Conservation (phyloP, 2,888 invertebrate genomes). For the Ormia ochracea region DNA sequence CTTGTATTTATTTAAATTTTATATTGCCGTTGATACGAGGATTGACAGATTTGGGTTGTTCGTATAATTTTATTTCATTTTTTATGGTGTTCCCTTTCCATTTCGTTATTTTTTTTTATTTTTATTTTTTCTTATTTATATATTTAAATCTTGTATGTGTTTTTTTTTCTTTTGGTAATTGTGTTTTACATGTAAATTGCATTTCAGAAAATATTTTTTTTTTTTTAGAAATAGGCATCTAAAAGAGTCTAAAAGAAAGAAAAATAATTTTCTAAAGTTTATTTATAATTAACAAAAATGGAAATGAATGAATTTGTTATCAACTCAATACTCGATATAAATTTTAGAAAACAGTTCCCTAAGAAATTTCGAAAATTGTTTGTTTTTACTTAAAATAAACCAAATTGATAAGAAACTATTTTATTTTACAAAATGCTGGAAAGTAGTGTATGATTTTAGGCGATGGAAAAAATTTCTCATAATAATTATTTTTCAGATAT, state of each 20-base stretch:
- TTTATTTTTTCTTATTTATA: no score
- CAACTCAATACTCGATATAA: no score
- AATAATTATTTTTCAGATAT: not conserved
- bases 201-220: slow-evolving; percentile 11
- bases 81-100: slow-evolving; percentile 15
- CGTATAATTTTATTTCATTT: not conserved
- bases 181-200: slow-evolving; percentile 60
- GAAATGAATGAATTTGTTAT: no score
- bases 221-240: not conserved
- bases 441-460: not conserved
- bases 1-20: slow-evolving; percentile 60
- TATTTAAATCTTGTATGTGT: no score
- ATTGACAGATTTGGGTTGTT: slow-evolving; percentile 63
- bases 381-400: no score
- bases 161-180: slow-evolving; percentile 45
- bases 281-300: no score
- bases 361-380: no score
- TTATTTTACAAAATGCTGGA: not conserved
- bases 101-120: no score
- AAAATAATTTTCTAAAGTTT: not conserved
- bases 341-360: no score
- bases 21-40: slow-evolving; percentile 54
- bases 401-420: no score
- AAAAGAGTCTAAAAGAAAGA: not conserved
- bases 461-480: not conserved